Conservation (phyloP, 2,797 vertebrate genomes). For the Macropodus opercularis region DNA sequence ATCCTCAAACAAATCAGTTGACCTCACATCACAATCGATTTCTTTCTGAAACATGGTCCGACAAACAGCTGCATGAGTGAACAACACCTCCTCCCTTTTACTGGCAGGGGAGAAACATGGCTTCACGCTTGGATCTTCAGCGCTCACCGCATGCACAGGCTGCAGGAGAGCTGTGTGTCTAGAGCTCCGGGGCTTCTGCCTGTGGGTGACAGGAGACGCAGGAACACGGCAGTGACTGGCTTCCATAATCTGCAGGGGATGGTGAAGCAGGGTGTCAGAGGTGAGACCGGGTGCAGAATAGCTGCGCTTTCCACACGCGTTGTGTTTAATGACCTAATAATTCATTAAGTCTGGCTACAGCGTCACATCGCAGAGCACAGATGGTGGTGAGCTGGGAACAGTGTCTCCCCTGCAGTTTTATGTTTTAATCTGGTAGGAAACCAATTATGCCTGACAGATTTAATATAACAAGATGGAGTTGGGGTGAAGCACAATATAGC, state of each 20-base stretch:
- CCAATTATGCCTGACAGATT: constrained; percentile 82
- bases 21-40: constrained; percentile 13
- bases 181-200: constrained; percentile 48
- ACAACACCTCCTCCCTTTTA: background rate
- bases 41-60: constrained; percentile 3
- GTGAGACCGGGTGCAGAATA: constrained; percentile 19
- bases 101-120: constrained; percentile 3
- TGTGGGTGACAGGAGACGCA: constrained; percentile 57
- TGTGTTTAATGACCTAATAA: constrained; percentile 71
- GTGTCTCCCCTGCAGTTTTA: constrained; percentile 75
- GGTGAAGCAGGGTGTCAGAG: constrained; percentile 23
- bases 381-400: constrained; percentile 73
- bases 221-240: constrained; percentile 24
- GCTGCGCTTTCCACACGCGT: constrained; percentile 32
- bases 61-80: background rate
- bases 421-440: constrained; percentile 78
- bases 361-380: constrained; percentile 72
- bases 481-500: constrained; percentile 51
- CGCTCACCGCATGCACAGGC: constrained; percentile 28
- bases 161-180: constrained; percentile 35
- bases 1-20: background rate
- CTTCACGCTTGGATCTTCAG: constrained; percentile 27
- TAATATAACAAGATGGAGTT: constrained; percentile 70
- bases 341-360: constrained; percentile 66
- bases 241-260: constrained; percentile 29